phyloP scores from a whole-genome alignment of 1,140 invertebrate species.

The Ceratina japonica region DNA sequence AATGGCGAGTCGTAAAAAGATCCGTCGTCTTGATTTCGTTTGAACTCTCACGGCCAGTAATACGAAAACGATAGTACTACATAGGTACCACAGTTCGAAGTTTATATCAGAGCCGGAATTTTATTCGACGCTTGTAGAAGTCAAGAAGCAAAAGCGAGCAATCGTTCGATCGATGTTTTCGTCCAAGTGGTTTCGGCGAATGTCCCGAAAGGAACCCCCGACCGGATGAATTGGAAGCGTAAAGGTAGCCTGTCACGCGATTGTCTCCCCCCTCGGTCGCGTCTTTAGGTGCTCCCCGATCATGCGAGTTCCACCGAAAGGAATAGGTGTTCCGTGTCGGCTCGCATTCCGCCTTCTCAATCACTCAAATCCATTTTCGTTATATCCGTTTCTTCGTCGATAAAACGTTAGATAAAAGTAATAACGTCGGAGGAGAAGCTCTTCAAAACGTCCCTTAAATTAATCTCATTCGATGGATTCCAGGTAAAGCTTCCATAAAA shows the following conservation, averaged over 20 bases:
- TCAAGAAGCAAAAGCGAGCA: neutral
- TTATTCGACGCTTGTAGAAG: neutral
- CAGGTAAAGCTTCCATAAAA: too few species aligned
- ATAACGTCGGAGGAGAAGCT: neutral
- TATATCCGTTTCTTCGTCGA: slow-evolving; percentile 5
- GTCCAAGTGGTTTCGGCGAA: slow-evolving; percentile 2
- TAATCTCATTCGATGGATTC: too few species aligned
- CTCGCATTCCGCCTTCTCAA: slow-evolving; percentile 19
- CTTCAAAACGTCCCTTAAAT: too few species aligned
- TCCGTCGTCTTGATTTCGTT: too few species aligned
- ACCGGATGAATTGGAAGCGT: slow-evolving; percentile 11
- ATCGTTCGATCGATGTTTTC: neutral
- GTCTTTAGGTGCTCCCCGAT: slow-evolving; percentile 55
- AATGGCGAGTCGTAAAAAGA: too few species aligned
- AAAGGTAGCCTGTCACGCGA: slow-evolving; percentile 60
- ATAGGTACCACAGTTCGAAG: too few species aligned
- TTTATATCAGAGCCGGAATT: too few species aligned
- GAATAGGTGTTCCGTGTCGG: neutral
- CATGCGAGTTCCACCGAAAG: slow-evolving; percentile 54
- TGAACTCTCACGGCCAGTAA: neutral
- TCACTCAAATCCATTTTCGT: slow-evolving; percentile 19
- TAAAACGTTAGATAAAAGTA: neutral
- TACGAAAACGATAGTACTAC: neutral
- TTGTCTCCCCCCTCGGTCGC: slow-evolving; percentile 50
- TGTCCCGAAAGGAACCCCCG: neutral